Percentiles rank a stretch among this genome's conserved stretches.
These are phyloP conservation scores for Patiria miniata DNA, from an alignment of 35 echinoderm and acorn worm species.

Conservation along the genomic window DNA sequence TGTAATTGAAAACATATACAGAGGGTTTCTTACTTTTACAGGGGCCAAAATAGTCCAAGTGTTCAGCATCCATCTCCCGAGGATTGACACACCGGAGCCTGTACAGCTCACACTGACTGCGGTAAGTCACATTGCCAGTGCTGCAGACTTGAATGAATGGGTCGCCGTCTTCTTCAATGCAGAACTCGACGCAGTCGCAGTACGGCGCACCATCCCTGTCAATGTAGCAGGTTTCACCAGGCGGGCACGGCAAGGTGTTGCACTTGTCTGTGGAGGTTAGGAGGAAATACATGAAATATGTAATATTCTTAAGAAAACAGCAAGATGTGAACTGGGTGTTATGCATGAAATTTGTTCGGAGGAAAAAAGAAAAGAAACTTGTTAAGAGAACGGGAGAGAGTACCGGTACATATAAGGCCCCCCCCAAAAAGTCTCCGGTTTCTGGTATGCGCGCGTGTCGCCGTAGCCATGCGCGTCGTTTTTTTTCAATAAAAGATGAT, in stretches of 20 bases:
- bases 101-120: neutral
- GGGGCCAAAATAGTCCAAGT: constrained; percentile 13
- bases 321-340: too few species aligned
- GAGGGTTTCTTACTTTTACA: neutral
- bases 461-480: too few species aligned
- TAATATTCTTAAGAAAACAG: too few species aligned
- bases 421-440: too few species aligned
- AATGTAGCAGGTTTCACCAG: neutral
- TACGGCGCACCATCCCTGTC: neutral
- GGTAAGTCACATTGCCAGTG: constrained; percentile 6
- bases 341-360: too few species aligned
- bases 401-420: too few species aligned
- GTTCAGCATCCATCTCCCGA: neutral
- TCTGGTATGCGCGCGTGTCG: too few species aligned
- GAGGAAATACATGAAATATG: too few species aligned
- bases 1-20: too few species aligned
- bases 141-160: constrained; percentile 9
- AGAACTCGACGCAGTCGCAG: constrained; percentile 4
- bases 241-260: neutral
- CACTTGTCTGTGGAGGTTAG: neutral
- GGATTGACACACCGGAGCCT: neutral
- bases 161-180: neutral
- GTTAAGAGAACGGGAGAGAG: too few species aligned
- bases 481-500: too few species aligned
- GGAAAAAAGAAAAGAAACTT: too few species aligned